Conservation (phyloP, 53 echinoderm and acorn worm species). For the Arbacia lixula region DNA sequence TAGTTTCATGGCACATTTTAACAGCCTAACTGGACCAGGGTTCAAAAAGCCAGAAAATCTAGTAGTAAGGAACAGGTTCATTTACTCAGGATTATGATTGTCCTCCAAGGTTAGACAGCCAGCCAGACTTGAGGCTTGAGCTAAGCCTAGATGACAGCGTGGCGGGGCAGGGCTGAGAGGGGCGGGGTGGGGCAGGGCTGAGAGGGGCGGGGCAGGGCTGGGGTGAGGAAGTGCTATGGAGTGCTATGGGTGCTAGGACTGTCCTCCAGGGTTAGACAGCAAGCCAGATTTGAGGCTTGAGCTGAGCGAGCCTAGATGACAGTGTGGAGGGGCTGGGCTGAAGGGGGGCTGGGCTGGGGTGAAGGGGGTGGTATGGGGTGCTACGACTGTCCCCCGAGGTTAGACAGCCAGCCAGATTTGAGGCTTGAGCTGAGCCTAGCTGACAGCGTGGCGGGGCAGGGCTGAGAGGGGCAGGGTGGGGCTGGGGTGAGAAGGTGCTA, state of each 20-base stretch:
- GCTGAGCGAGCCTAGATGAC: no score
- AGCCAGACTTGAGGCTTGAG: neutral
- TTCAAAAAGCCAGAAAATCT: no score
- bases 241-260: no score
- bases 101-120: constrained; percentile 2
- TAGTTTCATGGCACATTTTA: no score
- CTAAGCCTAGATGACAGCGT: constrained; percentile 70
- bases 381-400: constrained; percentile 66
- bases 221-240: no score
- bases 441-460: constrained; percentile 80
- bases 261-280: constrained; percentile 84
- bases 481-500: no score
- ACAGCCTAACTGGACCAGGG: no score
- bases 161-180: constrained; percentile 68
- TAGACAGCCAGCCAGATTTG: constrained; percentile 89
- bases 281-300: constrained; percentile 85
- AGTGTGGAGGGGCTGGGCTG: constrained; percentile 13
- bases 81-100: neutral
- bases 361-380: no score
- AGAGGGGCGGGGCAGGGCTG: no score
- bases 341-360: constrained; percentile 3
- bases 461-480: no score
- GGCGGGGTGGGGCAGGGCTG: constrained; percentile 73
- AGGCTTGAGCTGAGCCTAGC: constrained; percentile 82
- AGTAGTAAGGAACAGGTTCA: no score